These are phyloP conservation scores for Helicoverpa armigera DNA, from an alignment of 1,140 invertebrate species.

Conservation along the genomic window DNA sequence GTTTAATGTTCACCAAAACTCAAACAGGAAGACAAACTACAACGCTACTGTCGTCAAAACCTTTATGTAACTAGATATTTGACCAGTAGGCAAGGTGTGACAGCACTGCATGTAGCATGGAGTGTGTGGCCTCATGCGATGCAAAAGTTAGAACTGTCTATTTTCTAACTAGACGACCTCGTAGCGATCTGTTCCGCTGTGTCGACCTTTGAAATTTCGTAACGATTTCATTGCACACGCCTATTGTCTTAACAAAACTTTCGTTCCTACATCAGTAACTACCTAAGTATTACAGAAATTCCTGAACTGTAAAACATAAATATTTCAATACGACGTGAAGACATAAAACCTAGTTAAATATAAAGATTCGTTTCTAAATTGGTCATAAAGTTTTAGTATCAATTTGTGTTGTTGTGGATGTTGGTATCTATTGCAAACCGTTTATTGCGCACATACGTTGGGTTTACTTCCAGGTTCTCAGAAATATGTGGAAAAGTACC, in stretches of 20 bases:
- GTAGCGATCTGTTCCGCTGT: slow-evolving; percentile 34
- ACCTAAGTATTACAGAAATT: neutral
- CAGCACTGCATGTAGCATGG: neutral
- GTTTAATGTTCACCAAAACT: neutral
- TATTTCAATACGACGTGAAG: slow-evolving; percentile 4
- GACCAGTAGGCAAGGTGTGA: neutral
- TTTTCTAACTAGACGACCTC: slow-evolving; percentile 47
- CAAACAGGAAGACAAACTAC: neutral
- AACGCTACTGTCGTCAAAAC: neutral
- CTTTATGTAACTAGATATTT: neutral
- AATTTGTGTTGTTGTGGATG: neutral
- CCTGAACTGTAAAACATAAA: neutral
- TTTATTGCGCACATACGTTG: neutral
- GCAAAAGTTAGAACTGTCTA: slow-evolving; percentile 39
- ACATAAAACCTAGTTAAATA: neutral
- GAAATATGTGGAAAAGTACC: neutral
- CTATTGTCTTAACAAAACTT: slow-evolving; percentile 39
- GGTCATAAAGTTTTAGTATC: slow-evolving; percentile 25
- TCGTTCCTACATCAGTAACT: neutral
- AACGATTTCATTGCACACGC: slow-evolving; percentile 37
- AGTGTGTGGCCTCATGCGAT: slow-evolving; percentile 11
- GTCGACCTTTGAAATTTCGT: slow-evolving; percentile 47
- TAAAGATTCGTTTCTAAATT: neutral
- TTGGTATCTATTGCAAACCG: slow-evolving; percentile 5
- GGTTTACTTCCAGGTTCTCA: neutral